phyloP scores from a whole-genome alignment of 2,113 vertebrate genomes.

The Sus scrofa region DNA sequence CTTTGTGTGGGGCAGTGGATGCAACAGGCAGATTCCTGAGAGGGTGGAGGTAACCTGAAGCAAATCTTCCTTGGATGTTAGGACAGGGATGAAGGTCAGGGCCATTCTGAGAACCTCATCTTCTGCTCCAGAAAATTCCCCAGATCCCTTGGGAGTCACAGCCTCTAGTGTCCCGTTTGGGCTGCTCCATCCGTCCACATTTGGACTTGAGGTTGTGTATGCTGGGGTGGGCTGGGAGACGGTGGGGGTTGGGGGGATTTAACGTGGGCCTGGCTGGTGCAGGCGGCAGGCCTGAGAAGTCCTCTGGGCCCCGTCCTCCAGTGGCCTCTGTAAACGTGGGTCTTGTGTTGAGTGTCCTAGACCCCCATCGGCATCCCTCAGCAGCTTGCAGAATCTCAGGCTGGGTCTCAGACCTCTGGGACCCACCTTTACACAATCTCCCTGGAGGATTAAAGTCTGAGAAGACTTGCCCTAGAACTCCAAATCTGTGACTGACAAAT shows the following conservation, averaged over 20 bases:
- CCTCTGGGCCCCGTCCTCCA: fast-evolving
- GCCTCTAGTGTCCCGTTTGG: not conserved
- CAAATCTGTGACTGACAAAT: not conserved
- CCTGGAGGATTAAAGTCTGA: too few relatives aligned
- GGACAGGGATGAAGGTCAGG: not conserved
- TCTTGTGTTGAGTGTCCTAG: too few relatives aligned
- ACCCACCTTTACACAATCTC: not conserved
- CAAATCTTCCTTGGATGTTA: not conserved
- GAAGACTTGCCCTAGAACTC: not conserved
- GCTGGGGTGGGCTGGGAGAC: not conserved
- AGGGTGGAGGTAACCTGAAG: not conserved
- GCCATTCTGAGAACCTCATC: not conserved
- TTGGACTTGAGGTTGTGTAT: not conserved
- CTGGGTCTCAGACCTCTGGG: not conserved
- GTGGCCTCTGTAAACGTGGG: not conserved
- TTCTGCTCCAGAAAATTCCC: not conserved
- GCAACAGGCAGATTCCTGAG: not conserved
- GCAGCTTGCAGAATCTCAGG: not conserved
- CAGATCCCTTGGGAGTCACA: not conserved
- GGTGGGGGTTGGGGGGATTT: not conserved
- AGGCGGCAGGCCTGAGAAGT: too few relatives aligned
- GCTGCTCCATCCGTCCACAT: not conserved
- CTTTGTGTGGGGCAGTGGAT: fast-evolving
- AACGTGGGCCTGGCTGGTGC: fast-evolving
- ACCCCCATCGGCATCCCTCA: fast-evolving